Evolutionary conservation across 2,888 invertebrate species (phyloP).

Genomic region (Pseudanteris insignis): DNA sequence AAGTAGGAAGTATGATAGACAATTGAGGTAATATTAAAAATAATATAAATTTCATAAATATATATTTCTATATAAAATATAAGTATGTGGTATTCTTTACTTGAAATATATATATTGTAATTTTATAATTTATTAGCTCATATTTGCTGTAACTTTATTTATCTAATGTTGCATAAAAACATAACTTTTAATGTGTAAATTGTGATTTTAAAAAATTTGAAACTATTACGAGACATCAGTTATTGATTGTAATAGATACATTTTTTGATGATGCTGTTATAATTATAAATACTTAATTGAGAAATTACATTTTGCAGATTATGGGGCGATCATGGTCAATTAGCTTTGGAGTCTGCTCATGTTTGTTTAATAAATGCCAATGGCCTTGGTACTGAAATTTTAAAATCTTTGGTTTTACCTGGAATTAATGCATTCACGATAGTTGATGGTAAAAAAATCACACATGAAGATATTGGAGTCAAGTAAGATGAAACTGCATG

Average conservation of each 20-base stretch:
- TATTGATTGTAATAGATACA: no score
- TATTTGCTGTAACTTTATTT: no score
- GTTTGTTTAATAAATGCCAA: slow-evolving; percentile 95
- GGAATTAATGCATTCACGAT: slow-evolving; percentile 93
- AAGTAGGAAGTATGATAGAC: slow-evolving; percentile 82
- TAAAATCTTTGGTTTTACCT: slow-evolving; percentile 94
- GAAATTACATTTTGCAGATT: slow-evolving; percentile 69
- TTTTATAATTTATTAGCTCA: no score
- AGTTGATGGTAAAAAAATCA: slow-evolving; percentile 87
- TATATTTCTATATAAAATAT: background rate
- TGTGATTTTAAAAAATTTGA: background rate
- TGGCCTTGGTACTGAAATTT: slow-evolving; percentile 90
- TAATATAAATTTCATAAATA: background rate
- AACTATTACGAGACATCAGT: no score
- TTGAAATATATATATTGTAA: no score
- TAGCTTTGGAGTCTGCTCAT: slow-evolving; percentile 85
- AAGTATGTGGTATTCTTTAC: no score
- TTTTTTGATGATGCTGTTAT: no score
- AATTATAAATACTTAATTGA: no score
- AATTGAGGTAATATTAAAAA: slow-evolving; percentile 68
- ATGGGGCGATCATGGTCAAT: slow-evolving; percentile 99
- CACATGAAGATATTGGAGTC: slow-evolving; percentile 91
- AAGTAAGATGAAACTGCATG: no score
- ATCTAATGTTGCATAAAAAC: no score
- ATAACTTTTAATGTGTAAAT: no score